Evolutionary conservation across 2,113 vertebrate species (phyloP), one percentile per base, ranked within the genome.

Genomic region (Raphicerus campestris): DNA sequence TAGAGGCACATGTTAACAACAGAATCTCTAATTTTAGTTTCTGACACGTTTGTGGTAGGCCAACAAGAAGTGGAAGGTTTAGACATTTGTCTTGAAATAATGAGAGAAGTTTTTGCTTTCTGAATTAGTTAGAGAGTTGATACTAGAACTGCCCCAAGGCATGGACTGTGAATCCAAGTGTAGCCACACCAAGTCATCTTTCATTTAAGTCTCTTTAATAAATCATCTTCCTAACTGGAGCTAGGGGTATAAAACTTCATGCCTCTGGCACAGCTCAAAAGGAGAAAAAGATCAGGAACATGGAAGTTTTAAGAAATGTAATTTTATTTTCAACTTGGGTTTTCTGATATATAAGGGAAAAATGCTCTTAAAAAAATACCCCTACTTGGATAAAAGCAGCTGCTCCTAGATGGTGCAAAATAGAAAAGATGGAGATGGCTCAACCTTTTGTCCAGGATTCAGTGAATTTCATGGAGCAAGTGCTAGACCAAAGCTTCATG

Each of bases 131-230:
- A 98, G 94, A 96, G 94, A 97, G 80, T 92, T 93, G 87, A 58
- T 95, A 61, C 73, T 85, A 84, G 97, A 93, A 96, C 56, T 89
- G 83, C 98, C 96, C 42, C 73, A 77, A 89, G 97, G 92, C 80
- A 85, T 93, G 91, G 80, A 55, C 93, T 97, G 60, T 97, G 97
- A 97, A 98, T 97, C 96, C 89, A 98, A 96, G 89, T 96, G 51
- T 94, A 94, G 97, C 94, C 63, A 93, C 39, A 96, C 75, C 87
- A 92, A 97, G 66, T 75, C 78, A 81, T 96, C 94, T 97, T 98
- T 98, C 96, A 97, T 97, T 98, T 97, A 97, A 95, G 91, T 94
- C 83, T 98, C 63, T 96, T 97, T 97, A 97, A 98, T 98, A 96
- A 97, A 94, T 97, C 94, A 96, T 96, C 93, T 92, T 94, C 53